Evolutionary conservation across 2,797 vertebrate species (phyloP).

Genomic region (Euthynnus affinis): DNA sequence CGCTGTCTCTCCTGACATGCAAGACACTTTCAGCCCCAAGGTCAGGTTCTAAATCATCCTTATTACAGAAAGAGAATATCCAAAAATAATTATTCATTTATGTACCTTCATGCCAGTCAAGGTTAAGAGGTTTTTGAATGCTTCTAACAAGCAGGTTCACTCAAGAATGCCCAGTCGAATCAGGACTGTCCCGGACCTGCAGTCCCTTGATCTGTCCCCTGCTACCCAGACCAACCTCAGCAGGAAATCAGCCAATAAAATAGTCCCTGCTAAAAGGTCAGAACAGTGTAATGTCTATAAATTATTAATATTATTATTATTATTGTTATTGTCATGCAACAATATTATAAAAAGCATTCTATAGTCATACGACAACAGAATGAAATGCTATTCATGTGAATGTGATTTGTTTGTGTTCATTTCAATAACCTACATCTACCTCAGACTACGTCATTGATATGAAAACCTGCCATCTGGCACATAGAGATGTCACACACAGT

Average conservation of each 20-base stretch:
- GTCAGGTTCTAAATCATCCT: slow-evolving; percentile 76
- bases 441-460: not conserved
- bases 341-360: not conserved
- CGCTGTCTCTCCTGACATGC: slow-evolving; percentile 84
- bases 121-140: not conserved
- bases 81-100: not conserved
- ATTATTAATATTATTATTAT: not conserved
- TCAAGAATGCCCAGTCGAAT: slow-evolving; percentile 84
- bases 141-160: slow-evolving; percentile 60
- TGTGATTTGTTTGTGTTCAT: not conserved
- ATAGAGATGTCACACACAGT: slow-evolving; percentile 13
- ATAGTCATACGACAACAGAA: not conserved
- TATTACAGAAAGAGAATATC: not conserved
- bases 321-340: not conserved
- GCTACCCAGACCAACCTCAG: slow-evolving; percentile 79
- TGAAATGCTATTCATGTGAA: not conserved
- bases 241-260: slow-evolving; percentile 82
- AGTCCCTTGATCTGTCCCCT: slow-evolving; percentile 83
- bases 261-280: slow-evolving; percentile 89
- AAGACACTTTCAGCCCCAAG: slow-evolving; percentile 84
- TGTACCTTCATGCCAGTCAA: not conserved
- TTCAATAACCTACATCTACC: not conserved
- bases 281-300: not conserved
- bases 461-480: slow-evolving; percentile 9
- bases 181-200: slow-evolving; percentile 89